Conservation (phyloP, 2,797 vertebrate species). For the Mareca penelope region DNA sequence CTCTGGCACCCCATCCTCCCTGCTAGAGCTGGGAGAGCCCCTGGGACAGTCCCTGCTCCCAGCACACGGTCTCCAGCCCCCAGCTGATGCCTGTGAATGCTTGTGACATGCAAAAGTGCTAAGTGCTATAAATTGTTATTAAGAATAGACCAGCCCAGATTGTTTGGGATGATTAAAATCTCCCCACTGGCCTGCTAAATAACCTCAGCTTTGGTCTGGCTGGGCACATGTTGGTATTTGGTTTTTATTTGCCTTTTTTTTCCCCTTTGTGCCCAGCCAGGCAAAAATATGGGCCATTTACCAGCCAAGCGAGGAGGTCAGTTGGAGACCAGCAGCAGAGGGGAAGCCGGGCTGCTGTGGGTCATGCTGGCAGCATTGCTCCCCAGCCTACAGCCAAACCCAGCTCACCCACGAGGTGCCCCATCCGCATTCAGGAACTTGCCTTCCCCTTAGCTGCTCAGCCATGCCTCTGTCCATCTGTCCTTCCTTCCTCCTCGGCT, state of each 20-base stretch:
- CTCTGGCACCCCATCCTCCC: neutral
- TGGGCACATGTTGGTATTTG: neutral
- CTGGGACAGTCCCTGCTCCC: neutral
- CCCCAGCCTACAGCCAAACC: neutral
- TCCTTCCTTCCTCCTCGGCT: neutral
- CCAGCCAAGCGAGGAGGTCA: neutral
- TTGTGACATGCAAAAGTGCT: neutral
- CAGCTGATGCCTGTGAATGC: neutral
- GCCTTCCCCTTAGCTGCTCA: neutral
- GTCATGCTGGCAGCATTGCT: neutral
- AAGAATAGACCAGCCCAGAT: neutral
- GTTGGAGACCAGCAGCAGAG: neutral
- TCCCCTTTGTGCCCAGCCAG: neutral
- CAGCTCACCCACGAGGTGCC: neutral
- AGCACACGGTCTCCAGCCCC: neutral
- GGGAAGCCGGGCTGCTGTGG: fast-evolving
- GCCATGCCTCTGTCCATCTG: fast-evolving
- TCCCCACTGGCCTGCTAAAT: neutral
- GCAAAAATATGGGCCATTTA: neutral
- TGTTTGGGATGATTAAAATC: neutral
- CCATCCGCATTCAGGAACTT: neutral
- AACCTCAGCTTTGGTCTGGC: neutral
- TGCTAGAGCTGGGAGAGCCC: neutral
- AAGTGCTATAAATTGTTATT: neutral
- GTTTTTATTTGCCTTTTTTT: no score